A percentile compares a stretch with the other conserved stretches of the same genome.
Conservation (phyloP, 2,113 vertebrate genomes). For the Leucoraja erinaceus region DNA sequence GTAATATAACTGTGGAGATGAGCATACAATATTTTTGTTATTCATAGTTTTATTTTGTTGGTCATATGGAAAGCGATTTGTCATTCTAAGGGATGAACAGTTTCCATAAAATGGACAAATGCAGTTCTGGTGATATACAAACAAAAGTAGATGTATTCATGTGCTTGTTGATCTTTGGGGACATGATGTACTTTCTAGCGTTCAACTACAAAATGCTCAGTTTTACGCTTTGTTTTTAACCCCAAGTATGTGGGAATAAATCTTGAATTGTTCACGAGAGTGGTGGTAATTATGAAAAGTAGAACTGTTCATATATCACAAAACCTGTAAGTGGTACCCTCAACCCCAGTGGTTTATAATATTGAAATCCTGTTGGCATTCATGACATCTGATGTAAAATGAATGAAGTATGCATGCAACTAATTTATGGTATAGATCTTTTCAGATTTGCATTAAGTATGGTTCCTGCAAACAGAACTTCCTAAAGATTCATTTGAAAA, state of each 20-base stretch:
- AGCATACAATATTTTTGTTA: not conserved
- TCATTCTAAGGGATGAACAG: not conserved
- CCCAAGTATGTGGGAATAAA: not conserved
- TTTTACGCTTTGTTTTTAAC: not conserved
- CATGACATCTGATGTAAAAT: not conserved
- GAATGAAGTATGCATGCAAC: not conserved
- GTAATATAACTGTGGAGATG: not conserved
- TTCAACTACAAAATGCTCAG: not conserved
- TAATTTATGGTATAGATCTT: not conserved
- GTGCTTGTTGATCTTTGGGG: not conserved
- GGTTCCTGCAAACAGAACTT: not conserved
- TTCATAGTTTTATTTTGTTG: no score
- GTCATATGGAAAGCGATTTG: not conserved
- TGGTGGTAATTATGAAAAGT: not conserved
- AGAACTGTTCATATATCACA: not conserved
- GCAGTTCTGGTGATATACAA: not conserved
- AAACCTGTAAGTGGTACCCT: not conserved
- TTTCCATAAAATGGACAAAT: not conserved
- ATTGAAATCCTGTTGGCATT: not conserved
- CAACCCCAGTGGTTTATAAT: not conserved
- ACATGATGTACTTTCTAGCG: not conserved
- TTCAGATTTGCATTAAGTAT: not conserved
- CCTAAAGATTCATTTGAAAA: constrained; percentile 8
- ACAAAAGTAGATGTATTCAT: not conserved
- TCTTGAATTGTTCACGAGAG: not conserved